Evolutionary conservation across 2,888 invertebrate genomes (phyloP), one percentile per base, ranked within the genome.

Genomic region (Drosophila macrothrix): DNA sequence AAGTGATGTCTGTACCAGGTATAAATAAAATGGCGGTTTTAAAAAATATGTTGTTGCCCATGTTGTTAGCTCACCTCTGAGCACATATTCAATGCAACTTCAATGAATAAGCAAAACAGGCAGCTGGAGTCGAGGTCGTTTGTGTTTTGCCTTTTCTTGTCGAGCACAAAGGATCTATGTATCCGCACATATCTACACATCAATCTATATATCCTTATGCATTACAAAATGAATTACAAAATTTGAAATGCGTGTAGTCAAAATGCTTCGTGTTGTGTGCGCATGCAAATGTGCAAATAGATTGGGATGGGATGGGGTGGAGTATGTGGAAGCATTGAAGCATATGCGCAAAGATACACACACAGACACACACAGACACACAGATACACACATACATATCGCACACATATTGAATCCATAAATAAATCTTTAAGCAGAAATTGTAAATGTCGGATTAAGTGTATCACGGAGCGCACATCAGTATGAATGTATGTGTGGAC

Each of bases 341-440:
- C 70, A 73, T 77, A 81, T 77, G 73, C 55, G 67, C 70, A 87
- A 78, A 84, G 67, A 76, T 71, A 76, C 54, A 62, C 54, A 58
- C 31, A 59, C 53, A 58, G 25, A 60, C 55, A 64, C 54, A 58
- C 35, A 64, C 52, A 58, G 22, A 60, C 58, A 63, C 28, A 66
- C 54, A 64, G 50, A 62, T 25, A 46, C 50, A 41, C n/a, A 14
- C 9, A 16, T 31, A 55, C n/a, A 54, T 1, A 33, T 53, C 50
- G 68, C 70, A 81, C 82, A 84, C 87, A 90, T 82, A 89, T 90
- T 87, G 90, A 87, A 87, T 87, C 90, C 87, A 87, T 87, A 87
- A 87, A 87, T 87, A 87, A 87, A 87, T 87, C 87, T 82, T 89
- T 87, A 87, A 89, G 87, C 88, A 89, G 89, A 90, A 90, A 90